phyloP scores from a whole-genome alignment of 2,888 invertebrate species.

The Leptopilina syphax region DNA sequence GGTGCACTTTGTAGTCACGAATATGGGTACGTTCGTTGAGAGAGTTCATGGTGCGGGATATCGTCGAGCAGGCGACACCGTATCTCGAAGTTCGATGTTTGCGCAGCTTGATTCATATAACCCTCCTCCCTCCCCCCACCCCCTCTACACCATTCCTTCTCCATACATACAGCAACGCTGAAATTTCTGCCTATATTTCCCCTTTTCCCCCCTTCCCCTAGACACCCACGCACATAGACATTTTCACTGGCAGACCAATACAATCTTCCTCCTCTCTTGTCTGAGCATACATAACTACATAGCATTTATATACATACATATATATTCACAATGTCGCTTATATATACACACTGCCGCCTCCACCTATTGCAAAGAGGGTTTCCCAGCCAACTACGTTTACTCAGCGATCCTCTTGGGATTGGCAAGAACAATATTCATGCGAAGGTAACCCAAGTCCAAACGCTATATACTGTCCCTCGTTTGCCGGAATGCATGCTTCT shows the following conservation, averaged over 20 bases:
- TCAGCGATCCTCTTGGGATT: conserved; percentile 63
- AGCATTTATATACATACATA: conserved; percentile 35
- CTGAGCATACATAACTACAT: conserved; percentile 51
- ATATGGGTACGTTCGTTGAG: conserved; percentile 31
- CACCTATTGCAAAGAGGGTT: conserved; percentile 21
- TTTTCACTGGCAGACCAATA: conserved; percentile 48
- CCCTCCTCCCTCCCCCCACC: conserved; percentile 56
- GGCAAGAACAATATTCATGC: conserved; percentile 70
- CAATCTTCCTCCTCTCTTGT: conserved; percentile 50
- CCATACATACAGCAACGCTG: conserved; percentile 45
- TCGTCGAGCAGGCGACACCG: conserved; percentile 64
- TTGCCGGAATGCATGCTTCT: conserved; percentile 49
- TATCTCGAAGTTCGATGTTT: conserved; percentile 76
- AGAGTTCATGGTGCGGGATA: conserved; percentile 18
- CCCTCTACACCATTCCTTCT: neutral
- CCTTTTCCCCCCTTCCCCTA: neutral
- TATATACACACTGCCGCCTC: neutral
- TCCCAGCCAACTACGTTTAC: conserved; percentile 47
- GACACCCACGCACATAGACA: neutral
- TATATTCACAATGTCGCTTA: neutral
- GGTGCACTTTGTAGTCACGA: conserved; percentile 34
- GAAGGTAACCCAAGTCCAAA: conserved; percentile 60
- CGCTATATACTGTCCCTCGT: conserved; percentile 50
- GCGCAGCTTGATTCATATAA: conserved; percentile 75
- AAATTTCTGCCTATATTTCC: conserved; percentile 57